phyloP scores from a whole-genome alignment of 64 coral and sea anemone species.

The Actinia tenebrosa region DNA sequence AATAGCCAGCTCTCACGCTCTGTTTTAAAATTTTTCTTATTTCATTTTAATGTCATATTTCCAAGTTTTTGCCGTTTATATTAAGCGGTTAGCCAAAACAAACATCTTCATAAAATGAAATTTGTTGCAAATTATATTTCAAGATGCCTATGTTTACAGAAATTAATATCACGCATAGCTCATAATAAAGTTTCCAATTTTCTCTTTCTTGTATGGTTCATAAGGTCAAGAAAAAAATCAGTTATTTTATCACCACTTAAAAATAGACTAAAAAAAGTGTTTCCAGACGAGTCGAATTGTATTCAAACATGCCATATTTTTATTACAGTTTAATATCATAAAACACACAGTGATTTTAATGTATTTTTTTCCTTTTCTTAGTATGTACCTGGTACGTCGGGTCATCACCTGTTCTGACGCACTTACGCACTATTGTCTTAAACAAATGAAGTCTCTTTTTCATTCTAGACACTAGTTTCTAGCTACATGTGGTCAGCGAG shows the following conservation, averaged over 20 bases:
- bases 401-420: not conserved
- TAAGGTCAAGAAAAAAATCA: not conserved
- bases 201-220: not conserved
- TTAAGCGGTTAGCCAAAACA: not conserved
- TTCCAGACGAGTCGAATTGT: not conserved
- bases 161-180: not conserved
- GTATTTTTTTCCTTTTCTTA: not conserved
- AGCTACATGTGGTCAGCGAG: not conserved
- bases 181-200: not conserved
- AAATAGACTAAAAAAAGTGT: not conserved
- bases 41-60: no score
- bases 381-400: no score
- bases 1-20: no score
- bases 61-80: not conserved
- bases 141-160: not conserved
- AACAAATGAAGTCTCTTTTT: not conserved
- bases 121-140: not conserved
- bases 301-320: not conserved
- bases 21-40: no score
- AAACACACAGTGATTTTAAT: not conserved
- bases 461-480: not conserved
- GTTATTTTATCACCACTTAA: not conserved
- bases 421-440: not conserved
- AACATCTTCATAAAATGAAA: not conserved
- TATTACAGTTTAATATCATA: no score